A percentile compares a stretch with the other conserved stretches of the same genome.
Conservation (phyloP, 2,888 invertebrate genomes). For the Chrysolina americana region DNA sequence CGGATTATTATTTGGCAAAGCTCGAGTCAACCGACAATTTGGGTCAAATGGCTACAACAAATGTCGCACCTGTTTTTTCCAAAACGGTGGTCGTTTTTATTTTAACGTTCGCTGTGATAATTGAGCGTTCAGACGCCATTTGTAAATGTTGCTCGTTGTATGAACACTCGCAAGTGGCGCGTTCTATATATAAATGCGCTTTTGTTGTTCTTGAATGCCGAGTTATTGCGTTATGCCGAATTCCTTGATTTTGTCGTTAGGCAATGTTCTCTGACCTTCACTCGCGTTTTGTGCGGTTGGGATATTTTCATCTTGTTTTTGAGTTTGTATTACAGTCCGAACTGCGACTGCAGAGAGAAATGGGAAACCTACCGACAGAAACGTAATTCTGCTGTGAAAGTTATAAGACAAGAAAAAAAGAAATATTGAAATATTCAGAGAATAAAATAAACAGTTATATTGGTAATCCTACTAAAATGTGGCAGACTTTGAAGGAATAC, state of each 20-base stretch:
- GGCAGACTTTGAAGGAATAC: no score
- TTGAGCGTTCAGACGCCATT: conserved; percentile 14
- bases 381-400: no score
- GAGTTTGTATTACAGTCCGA: neutral
- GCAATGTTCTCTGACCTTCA: conserved; percentile 13
- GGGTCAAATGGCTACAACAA: conserved; percentile 38
- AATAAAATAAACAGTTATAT: no score
- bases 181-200: conserved; percentile 17
- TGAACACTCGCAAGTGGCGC: conserved; percentile 13
- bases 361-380: no score
- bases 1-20: conserved; percentile 40
- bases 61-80: conserved; percentile 38
- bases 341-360: no score
- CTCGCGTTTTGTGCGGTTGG: neutral
- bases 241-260: conserved; percentile 5
- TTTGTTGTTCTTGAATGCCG: conserved; percentile 9
- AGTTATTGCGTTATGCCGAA: conserved; percentile 10
- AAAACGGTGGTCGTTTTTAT: conserved; percentile 33
- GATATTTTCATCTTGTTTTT: conserved; percentile 17
- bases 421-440: no score
- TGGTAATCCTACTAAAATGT: no score
- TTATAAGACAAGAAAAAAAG: no score
- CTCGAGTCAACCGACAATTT: conserved; percentile 19
- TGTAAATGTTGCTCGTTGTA: neutral
- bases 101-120: neutral